Evolutionary conservation across 2,797 vertebrate genomes (phyloP).

Genomic region (Oreochromis grahami): DNA sequence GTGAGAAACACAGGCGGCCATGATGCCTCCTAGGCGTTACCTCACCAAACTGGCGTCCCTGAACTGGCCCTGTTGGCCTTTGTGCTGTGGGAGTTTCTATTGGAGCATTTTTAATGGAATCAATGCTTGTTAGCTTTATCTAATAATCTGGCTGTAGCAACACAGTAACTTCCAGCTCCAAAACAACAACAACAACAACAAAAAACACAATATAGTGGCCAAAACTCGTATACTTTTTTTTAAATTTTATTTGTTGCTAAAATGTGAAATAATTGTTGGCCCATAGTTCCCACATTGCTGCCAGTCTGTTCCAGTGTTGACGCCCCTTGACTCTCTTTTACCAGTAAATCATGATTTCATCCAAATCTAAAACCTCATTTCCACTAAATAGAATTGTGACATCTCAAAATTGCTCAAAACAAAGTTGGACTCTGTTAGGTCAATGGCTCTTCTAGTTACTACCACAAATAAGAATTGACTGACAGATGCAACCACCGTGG

Average conservation of each 20-base stretch:
- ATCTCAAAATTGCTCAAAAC: not conserved
- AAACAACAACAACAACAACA: rapidly evolving
- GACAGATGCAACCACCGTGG: not conserved
- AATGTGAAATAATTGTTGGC: not conserved
- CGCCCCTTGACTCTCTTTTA: not conserved
- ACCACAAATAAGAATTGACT: not conserved
- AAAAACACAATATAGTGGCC: not conserved
- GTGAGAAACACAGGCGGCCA: not conserved
- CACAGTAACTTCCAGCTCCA: not conserved
- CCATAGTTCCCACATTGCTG: not conserved
- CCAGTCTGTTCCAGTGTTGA: not conserved
- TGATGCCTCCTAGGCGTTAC: not conserved
- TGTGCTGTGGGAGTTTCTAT: not conserved
- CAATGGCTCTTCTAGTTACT: not conserved
- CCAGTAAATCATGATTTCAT: not conserved
- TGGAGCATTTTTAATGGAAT: not conserved
- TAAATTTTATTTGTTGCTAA: not conserved
- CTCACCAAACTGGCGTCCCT: not conserved
- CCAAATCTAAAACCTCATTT: not conserved
- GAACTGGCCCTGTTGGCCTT: not conserved
- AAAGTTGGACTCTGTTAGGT: not conserved
- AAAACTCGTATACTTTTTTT: rapidly evolving
- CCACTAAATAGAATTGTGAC: not conserved
- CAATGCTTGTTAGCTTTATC: not conserved
- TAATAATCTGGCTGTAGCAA: not conserved